These are phyloP conservation scores for Heliothis peltigera DNA, from an alignment of 2,888 invertebrate genomes.

Conservation along the genomic window DNA sequence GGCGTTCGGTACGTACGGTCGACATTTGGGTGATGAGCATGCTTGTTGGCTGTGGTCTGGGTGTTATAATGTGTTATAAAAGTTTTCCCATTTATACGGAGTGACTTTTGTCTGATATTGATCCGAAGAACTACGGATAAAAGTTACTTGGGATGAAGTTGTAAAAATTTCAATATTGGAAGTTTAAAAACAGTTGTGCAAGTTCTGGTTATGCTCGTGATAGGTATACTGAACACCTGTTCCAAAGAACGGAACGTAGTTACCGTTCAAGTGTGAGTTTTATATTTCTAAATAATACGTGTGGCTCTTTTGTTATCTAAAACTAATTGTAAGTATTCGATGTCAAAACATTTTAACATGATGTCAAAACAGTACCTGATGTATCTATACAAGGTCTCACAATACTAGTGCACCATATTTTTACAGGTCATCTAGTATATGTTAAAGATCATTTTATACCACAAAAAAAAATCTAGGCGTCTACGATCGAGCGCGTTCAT, in stretches of 20 bases:
- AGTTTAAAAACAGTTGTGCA: constrained; percentile 8
- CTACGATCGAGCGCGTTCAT: no score
- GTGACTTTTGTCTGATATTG: constrained; percentile 3
- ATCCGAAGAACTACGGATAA: constrained; percentile 8
- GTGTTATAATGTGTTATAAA: no score
- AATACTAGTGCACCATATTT: no score
- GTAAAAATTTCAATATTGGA: constrained; percentile 1
- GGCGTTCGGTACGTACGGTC: no score
- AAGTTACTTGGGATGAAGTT: not conserved
- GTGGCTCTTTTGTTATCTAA: not conserved
- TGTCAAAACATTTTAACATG: constrained; percentile 4
- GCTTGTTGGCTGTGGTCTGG: no score
- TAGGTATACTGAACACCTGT: constrained; percentile 10
- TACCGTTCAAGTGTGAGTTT: not conserved
- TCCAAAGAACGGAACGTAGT: constrained; percentile 4
- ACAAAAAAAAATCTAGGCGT: no score
- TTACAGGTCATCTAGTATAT: no score
- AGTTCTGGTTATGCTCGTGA: not conserved
- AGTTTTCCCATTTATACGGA: not conserved
- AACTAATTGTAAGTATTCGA: not conserved
- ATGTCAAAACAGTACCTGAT: not conserved
- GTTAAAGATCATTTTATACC: no score
- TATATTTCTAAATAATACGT: not conserved
- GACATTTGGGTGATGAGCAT: no score
- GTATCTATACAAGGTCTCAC: no score